Evolutionary conservation across 2,888 invertebrate species (phyloP).

Genomic region (Metallyticus violacea): DNA sequence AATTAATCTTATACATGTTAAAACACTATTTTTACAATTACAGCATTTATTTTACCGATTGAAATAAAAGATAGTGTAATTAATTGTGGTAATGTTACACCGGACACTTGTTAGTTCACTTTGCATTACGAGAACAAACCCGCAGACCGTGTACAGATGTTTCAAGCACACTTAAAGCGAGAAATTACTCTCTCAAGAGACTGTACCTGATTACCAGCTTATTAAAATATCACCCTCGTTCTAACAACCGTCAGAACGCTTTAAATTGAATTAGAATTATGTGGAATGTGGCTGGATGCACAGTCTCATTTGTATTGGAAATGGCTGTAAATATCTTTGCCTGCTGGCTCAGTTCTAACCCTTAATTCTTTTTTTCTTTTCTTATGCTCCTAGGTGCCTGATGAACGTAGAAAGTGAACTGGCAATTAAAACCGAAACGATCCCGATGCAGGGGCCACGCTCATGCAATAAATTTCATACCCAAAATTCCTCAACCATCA

Average conservation of each 20-base stretch:
- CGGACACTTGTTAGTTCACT: no score
- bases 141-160: no score
- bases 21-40: no score
- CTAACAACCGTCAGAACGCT: neutral
- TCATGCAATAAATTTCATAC: slow-evolving; percentile 7
- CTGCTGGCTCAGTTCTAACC: no score
- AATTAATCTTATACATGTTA: no score
- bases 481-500: neutral
- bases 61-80: no score
- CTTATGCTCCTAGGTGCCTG: no score
- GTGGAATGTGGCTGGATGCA: neutral
- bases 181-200: neutral
- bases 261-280: slow-evolving; percentile 9
- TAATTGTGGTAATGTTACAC: no score
- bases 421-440: slow-evolving; percentile 3
- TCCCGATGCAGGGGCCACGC: neutral
- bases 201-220: neutral
- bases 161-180: no score
- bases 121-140: no score
- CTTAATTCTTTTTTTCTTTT: no score
- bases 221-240: slow-evolving; percentile 14
- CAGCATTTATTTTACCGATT: no score
- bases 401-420: neutral
- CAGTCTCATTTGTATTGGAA: slow-evolving; percentile 3
- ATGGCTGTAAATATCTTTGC: neutral